Percentiles rank a stretch among this genome's conserved stretches.
phyloP scores from a whole-genome alignment of 2,888 invertebrate genomes.

The Congeria kusceri region DNA sequence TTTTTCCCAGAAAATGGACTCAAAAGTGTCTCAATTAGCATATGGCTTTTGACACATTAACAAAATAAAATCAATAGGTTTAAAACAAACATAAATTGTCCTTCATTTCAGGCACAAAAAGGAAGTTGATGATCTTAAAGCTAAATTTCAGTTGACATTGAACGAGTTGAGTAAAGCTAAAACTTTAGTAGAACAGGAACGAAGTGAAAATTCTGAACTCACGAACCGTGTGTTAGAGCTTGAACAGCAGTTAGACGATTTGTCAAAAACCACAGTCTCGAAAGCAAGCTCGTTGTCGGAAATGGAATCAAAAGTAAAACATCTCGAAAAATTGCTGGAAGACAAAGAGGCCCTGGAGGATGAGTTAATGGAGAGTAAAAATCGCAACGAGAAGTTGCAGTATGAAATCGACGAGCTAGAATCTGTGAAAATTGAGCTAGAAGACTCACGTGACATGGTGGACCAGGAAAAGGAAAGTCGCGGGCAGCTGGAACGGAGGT shows the following conservation, averaged over 20 bases:
- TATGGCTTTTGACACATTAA: too few species aligned
- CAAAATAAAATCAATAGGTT: too few species aligned
- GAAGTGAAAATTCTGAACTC: slow-evolving; percentile 73
- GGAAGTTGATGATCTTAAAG: slow-evolving; percentile 77
- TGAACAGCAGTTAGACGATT: slow-evolving; percentile 67
- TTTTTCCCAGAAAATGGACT: too few species aligned
- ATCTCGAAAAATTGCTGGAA: slow-evolving; percentile 62
- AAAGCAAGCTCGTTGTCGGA: slow-evolving; percentile 59
- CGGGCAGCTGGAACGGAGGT: slow-evolving; percentile 66
- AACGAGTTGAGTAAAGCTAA: slow-evolving; percentile 76
- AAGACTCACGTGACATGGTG: slow-evolving; percentile 65
- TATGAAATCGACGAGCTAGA: slow-evolving; percentile 68
- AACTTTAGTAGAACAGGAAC: slow-evolving; percentile 71
- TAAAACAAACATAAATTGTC: too few species aligned
- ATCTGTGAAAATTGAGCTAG: slow-evolving; percentile 64
- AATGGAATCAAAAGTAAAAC: slow-evolving; percentile 59
- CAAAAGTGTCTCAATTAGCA: too few species aligned
- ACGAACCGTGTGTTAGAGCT: slow-evolving; percentile 67
- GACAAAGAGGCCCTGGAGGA: slow-evolving; percentile 61
- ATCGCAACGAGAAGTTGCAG: slow-evolving; percentile 46
- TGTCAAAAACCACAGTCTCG: slow-evolving; percentile 57
- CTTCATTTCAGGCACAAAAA: slow-evolving; percentile 63
- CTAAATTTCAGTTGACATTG: slow-evolving; percentile 76
- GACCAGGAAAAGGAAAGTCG: slow-evolving; percentile 67
- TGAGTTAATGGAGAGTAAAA: slow-evolving; percentile 52